A percentile compares a stretch with the other conserved stretches of the same genome.
Conservation (phyloP, 1,140 invertebrate genomes). For the Rhyzopertha dominica region DNA sequence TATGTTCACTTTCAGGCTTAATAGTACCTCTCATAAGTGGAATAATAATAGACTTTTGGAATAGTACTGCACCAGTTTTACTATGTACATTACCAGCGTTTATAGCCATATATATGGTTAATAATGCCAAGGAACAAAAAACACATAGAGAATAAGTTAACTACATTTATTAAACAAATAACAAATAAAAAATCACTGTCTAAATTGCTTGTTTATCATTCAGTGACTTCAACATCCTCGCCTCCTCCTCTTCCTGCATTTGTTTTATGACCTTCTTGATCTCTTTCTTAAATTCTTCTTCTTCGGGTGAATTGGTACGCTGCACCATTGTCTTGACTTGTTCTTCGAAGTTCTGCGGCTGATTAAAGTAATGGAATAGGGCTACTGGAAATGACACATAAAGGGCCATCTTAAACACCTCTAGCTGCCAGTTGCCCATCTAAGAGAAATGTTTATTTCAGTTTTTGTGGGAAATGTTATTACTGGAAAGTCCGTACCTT, state of each 20-base stretch:
- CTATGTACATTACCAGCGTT: conserved; percentile 14
- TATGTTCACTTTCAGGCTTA: conserved; percentile 11
- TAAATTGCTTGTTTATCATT: not conserved
- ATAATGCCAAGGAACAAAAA: conserved; percentile 17
- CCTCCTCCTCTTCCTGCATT: conserved; percentile 48
- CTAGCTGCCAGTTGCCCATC: conserved; percentile 77
- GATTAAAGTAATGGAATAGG: conserved; percentile 81
- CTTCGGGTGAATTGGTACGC: conserved; percentile 56
- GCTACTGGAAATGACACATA: conserved; percentile 82
- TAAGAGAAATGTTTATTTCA: conserved; percentile 12
- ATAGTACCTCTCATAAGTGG: conserved; percentile 18
- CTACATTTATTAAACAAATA: conserved; percentile 1
- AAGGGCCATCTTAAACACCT: conserved; percentile 74
- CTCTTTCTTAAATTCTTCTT: conserved; percentile 53
- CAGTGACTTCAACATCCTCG: conserved; percentile 37
- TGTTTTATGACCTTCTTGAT: conserved; percentile 53
- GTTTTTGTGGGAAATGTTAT: too few relatives aligned
- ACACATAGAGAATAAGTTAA: conserved; percentile 10
- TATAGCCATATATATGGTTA: conserved; percentile 7
- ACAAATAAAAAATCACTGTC: not conserved
- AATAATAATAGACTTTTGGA: conserved; percentile 18
- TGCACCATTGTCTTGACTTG: conserved; percentile 66
- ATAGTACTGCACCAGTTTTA: conserved; percentile 5
- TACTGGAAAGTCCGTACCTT: too few relatives aligned
- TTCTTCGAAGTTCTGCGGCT: conserved; percentile 74